Percentiles rank a stretch among this genome's conserved stretches.
These are phyloP conservation scores for Cylindroiulus punctatus DNA, from an alignment of 2,888 invertebrate genomes.

Conservation along the genomic window DNA sequence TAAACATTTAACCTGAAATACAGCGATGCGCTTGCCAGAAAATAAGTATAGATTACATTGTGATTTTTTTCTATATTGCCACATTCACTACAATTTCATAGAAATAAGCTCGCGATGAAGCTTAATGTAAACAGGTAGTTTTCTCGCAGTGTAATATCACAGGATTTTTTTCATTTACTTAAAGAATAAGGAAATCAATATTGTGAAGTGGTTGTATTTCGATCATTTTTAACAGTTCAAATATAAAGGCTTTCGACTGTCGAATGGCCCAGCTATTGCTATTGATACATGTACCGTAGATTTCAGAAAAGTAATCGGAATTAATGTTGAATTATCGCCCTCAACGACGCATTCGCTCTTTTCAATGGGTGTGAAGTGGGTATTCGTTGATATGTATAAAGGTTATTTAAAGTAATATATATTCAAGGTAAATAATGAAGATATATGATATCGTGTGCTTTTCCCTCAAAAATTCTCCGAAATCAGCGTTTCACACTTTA, in stretches of 20 bases:
- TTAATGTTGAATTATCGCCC: not conserved
- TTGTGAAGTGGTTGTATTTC: not conserved
- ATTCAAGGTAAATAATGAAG: not conserved
- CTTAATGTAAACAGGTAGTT: slow-evolving; percentile 19
- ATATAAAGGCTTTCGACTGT: not conserved
- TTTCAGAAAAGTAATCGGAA: not conserved
- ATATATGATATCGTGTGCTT: not conserved
- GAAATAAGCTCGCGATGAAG: slow-evolving; percentile 17
- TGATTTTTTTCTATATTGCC: not conserved
- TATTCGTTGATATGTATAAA: not conserved
- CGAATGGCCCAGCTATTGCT: not conserved
- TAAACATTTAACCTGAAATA: slow-evolving; percentile 33
- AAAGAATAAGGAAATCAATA: not conserved
- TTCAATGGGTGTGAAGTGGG: not conserved
- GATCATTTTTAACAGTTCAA: not conserved
- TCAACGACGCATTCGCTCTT: not conserved
- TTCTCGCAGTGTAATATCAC: not conserved
- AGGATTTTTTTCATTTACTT: not conserved
- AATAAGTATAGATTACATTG: not conserved
- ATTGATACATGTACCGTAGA: not conserved
- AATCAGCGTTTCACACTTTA: too few species aligned
- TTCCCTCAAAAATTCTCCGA: not conserved
- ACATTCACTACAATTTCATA: slow-evolving; percentile 16
- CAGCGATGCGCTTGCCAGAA: not conserved
- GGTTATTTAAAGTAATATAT: not conserved